A percentile compares a stretch with the other conserved stretches of the same genome.
These are phyloP conservation scores for Percopsis transmontana DNA, from an alignment of 2,113 vertebrate genomes.

Conservation along the genomic window DNA sequence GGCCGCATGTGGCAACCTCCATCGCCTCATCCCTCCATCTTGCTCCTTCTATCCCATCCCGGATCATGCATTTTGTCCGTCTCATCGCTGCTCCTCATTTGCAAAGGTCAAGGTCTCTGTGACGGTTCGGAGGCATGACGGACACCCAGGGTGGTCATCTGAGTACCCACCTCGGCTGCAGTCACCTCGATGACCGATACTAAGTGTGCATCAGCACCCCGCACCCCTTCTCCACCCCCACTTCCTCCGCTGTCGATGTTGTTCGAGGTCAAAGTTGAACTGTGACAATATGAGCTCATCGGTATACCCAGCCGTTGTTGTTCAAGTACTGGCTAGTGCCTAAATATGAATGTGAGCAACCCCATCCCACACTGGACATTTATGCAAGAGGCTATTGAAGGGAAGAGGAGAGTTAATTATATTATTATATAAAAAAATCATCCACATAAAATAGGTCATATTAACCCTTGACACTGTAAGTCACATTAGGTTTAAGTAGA, in stretches of 20 bases:
- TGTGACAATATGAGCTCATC: conserved; percentile 56
- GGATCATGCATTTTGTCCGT: conserved; percentile 50
- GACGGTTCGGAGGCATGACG: conserved; percentile 51
- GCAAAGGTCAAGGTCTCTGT: conserved; percentile 54
- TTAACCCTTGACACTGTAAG: background rate
- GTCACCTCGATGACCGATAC: conserved; percentile 52
- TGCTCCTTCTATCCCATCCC: conserved; percentile 30
- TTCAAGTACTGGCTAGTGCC: conserved; percentile 17
- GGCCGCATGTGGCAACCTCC: conserved; percentile 22
- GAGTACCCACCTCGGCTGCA: conserved; percentile 23
- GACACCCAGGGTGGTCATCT: conserved; percentile 48
- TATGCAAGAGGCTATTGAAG: conserved; percentile 31
- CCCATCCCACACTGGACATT: conserved; percentile 12
- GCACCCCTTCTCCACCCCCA: background rate
- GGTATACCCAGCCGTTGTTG: conserved; percentile 45
- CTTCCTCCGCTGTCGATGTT: conserved; percentile 15
- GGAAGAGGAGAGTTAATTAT: conserved; percentile 2
- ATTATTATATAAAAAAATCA: background rate
- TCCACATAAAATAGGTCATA: background rate
- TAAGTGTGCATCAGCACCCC: conserved; percentile 10
- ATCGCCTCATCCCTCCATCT: conserved; percentile 23
- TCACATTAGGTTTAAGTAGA: background rate
- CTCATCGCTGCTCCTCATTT: conserved; percentile 61
- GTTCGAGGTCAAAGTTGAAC: conserved; percentile 46
- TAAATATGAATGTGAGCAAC: conserved; percentile 46